Conservation (phyloP, 2,113 vertebrate genomes). For the Paradoxurus hermaphroditus region DNA sequence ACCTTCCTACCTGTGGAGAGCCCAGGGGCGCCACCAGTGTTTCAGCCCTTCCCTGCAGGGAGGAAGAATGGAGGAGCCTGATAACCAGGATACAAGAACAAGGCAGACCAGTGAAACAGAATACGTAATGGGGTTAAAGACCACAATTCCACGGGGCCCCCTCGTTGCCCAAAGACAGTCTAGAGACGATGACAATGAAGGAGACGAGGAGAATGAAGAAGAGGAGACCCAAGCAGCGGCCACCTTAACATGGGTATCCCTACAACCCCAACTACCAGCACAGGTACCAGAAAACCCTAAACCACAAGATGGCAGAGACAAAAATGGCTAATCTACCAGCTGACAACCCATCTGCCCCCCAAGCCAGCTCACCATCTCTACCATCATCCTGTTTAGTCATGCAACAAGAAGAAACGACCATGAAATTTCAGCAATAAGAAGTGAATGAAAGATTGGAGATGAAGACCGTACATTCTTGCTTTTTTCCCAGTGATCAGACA, state of each 20-base stretch:
- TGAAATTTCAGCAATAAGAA: not conserved
- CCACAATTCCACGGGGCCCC: slow-evolving; percentile 90
- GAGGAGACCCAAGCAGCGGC: slow-evolving; percentile 91
- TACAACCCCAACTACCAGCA: slow-evolving; percentile 93
- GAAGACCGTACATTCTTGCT: not conserved
- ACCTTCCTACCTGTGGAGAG: slow-evolving; percentile 90
- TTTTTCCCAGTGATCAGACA: not conserved
- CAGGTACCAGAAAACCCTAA: slow-evolving; percentile 92
- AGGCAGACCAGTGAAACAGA: slow-evolving; percentile 91
- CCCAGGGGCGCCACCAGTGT: slow-evolving; percentile 87
- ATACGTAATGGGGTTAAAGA: slow-evolving; percentile 92
- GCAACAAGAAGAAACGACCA: not conserved
- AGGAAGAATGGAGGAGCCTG: slow-evolving; percentile 89
- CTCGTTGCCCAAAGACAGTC: slow-evolving; percentile 92
- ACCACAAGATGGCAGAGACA: slow-evolving; percentile 79
- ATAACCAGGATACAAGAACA: slow-evolving; percentile 90
- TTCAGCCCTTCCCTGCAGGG: slow-evolving; percentile 87
- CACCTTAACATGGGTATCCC: slow-evolving; percentile 89
- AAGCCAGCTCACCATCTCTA: slow-evolving; percentile 89
- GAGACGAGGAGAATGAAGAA: slow-evolving; percentile 93
- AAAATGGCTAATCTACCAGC: not conserved
- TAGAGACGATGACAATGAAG: slow-evolving; percentile 88
- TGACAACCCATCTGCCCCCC: not conserved
- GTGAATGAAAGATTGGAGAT: not conserved
- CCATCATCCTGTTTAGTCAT: slow-evolving; percentile 86